These are phyloP conservation scores for Coregonus ussuriensis DNA, from an alignment of 2,797 vertebrate species.

Conservation along the genomic window DNA sequence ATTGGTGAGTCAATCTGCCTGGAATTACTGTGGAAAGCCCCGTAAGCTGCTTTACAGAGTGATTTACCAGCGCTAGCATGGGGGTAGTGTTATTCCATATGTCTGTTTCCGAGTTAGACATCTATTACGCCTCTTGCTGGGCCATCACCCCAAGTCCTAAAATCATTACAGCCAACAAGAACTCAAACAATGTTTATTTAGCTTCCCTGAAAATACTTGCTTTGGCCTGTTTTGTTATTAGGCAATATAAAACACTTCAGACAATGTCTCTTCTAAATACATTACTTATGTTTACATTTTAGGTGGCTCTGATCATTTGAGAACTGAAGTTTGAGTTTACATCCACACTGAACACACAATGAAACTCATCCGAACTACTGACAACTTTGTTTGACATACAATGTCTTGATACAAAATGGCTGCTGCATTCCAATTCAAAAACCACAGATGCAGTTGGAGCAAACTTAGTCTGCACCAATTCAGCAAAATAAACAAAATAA, in stretches of 20 bases:
- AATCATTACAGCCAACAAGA: conserved; percentile 24
- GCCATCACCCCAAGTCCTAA: conserved; percentile 32
- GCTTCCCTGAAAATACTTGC: conserved; percentile 13
- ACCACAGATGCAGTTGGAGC: conserved; percentile 17
- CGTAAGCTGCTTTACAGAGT: conserved; percentile 47
- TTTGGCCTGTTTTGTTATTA: background rate
- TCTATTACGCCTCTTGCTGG: conserved; percentile 17
- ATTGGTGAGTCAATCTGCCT: conserved; percentile 25
- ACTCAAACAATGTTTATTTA: conserved; percentile 30
- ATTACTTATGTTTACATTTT: background rate
- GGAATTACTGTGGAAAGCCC: conserved; percentile 39
- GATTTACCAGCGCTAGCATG: conserved; percentile 38
- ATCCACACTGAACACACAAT: background rate
- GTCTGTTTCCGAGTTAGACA: conserved; percentile 31
- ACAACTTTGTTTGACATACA: conserved; percentile 4
- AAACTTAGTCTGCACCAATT: background rate
- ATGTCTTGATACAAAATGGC: conserved; percentile 19
- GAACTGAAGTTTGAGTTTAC: background rate
- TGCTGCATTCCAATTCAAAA: conserved; percentile 11
- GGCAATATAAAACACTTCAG: background rate
- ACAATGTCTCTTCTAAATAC: background rate
- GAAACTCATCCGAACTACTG: background rate
- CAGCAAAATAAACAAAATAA: background rate
- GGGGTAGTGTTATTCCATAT: conserved; percentile 37
- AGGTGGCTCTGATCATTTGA: background rate